phyloP scores from a whole-genome alignment of 2,113 vertebrate genomes.

The Tragelaphus scriptus region DNA sequence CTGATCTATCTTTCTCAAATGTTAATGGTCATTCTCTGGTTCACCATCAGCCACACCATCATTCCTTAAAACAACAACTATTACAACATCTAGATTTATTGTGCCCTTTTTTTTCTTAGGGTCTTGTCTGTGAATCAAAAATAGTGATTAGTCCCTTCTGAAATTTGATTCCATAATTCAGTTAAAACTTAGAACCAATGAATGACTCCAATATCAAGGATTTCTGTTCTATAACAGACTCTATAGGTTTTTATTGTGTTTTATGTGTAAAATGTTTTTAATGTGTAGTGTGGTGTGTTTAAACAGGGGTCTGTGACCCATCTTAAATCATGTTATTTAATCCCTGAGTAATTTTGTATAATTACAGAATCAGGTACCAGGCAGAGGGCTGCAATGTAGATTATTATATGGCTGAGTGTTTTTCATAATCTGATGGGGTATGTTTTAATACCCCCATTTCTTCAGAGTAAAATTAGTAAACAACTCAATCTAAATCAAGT shows the following conservation, averaged over 20 bases:
- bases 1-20: background rate
- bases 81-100: background rate
- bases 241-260: background rate
- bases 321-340: background rate
- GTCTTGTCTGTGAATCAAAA: background rate
- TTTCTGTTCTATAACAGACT: background rate
- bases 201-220: background rate
- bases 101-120: background rate
- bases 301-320: background rate
- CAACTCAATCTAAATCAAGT: background rate
- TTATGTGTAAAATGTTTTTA: background rate
- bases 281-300: background rate
- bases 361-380: fast-evolving
- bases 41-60: background rate
- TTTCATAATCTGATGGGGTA: background rate
- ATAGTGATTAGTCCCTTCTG: background rate
- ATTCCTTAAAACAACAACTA: background rate
- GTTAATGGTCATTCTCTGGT: background rate
- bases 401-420: background rate
- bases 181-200: background rate
- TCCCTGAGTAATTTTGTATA: background rate
- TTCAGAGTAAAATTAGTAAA: background rate
- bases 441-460: background rate
- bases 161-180: background rate
- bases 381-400: fast-evolving